Conservation (phyloP, 2,888 invertebrate species). For the Uropetala carovei region DNA sequence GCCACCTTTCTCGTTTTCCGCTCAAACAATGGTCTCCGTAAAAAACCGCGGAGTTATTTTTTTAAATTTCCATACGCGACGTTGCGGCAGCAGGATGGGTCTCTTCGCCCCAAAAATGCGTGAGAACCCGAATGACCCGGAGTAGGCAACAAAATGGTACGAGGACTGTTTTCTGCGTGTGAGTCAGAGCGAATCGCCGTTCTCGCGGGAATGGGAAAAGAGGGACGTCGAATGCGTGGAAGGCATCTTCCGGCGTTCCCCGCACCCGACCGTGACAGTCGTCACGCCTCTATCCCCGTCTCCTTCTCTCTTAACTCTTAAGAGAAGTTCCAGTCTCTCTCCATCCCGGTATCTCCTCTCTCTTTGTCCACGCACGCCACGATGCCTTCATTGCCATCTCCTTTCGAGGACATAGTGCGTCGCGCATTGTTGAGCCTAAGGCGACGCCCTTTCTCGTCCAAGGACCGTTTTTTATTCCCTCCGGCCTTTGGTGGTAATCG, state of each 20-base stretch:
- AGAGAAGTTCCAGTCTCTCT: not conserved
- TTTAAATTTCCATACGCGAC: not conserved
- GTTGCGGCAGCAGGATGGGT: not conserved
- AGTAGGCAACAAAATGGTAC: not conserved
- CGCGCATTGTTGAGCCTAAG: not conserved
- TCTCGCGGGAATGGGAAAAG: slow-evolving; percentile 41
- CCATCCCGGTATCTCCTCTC: not conserved
- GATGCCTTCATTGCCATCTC: slow-evolving; percentile 3
- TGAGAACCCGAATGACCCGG: slow-evolving; percentile 37
- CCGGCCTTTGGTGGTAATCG: not conserved
- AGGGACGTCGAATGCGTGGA: slow-evolving; percentile 36
- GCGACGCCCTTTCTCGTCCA: not conserved
- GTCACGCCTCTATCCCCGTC: slow-evolving; percentile 26
- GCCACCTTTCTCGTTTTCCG: not conserved
- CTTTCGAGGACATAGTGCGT: not conserved
- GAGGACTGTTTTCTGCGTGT: not conserved
- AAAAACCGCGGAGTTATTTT: not conserved
- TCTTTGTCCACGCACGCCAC: not conserved
- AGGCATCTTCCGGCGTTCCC: slow-evolving; percentile 52
- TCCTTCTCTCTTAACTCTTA: not conserved
- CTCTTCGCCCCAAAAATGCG: slow-evolving; percentile 45
- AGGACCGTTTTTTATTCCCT: not conserved
- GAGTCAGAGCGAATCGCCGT: slow-evolving; percentile 62
- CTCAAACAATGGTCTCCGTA: not conserved
- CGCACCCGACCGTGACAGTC: slow-evolving; percentile 54